Evolutionary conservation across 2,888 invertebrate genomes (phyloP).

Genomic region (Drosophila paucipuncta): DNA sequence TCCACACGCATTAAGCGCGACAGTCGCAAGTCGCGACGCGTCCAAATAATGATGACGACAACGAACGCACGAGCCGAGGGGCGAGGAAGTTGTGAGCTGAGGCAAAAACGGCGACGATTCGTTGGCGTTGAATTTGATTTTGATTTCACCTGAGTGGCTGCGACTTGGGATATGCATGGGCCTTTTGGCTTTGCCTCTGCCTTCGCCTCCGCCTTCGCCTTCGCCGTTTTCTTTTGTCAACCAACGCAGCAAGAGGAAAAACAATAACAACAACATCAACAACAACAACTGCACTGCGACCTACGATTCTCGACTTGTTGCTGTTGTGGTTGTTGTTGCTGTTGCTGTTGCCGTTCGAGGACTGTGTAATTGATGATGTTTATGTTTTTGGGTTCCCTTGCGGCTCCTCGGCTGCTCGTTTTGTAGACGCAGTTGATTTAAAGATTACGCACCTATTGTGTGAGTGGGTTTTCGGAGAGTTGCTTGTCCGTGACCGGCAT

Average conservation of each 20-base stretch:
- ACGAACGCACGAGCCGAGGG: conserved; percentile 3
- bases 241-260: conserved; percentile 47
- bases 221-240: conserved; percentile 66
- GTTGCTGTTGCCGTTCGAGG: conserved; percentile 55
- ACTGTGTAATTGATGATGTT: conserved; percentile 79
- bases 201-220: not conserved
- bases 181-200: conserved; percentile 14
- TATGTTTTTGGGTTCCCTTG: conserved; percentile 60
- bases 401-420: conserved; percentile 20
- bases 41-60: conserved; percentile 75
- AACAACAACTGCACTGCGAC: conserved; percentile 58
- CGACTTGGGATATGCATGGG: conserved; percentile 10
- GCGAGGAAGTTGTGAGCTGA: conserved; percentile 5
- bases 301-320: conserved; percentile 65
- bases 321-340: conserved; percentile 37
- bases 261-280: conserved; percentile 19
- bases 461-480: conserved; percentile 65
- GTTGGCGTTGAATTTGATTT: conserved; percentile 80
- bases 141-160: conserved; percentile 79
- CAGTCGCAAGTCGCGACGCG: conserved; percentile 76
- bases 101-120: conserved; percentile 36
- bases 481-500: conserved; percentile 64
- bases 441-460: conserved; percentile 80
- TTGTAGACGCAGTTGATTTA: conserved; percentile 67
- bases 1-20: conserved; percentile 81